Evolutionary conservation across 2,888 invertebrate genomes (phyloP).

Genomic region (Andrena bucephala): DNA sequence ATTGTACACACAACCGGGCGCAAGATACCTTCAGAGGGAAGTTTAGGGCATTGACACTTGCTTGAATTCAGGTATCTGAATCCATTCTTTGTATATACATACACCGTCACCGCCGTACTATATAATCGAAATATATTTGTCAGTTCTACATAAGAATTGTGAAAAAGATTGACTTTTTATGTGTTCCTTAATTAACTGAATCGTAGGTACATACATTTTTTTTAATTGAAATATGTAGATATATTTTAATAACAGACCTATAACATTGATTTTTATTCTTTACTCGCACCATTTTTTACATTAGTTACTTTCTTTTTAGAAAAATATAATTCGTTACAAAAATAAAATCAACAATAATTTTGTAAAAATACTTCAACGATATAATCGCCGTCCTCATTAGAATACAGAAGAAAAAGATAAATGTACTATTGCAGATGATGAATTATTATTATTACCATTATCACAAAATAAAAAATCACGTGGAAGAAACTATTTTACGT

Average conservation of each 20-base stretch:
- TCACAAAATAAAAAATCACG: not conserved
- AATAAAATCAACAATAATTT: not conserved
- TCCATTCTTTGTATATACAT: constrained; percentile 13
- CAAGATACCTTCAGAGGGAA: constrained; percentile 82
- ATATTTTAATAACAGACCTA: not conserved
- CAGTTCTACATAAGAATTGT: constrained; percentile 12
- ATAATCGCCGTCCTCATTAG: not conserved
- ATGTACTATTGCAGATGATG: not conserved
- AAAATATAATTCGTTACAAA: not conserved
- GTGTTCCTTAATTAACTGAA: not conserved
- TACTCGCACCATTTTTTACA: constrained; percentile 17
- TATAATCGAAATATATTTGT: constrained; percentile 10
- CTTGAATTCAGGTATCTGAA: constrained; percentile 25
- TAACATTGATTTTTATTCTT: constrained; percentile 13
- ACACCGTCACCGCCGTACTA: not conserved
- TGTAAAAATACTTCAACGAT: not conserved
- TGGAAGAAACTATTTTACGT: not conserved
- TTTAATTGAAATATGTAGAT: constrained; percentile 27
- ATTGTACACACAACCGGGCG: constrained; percentile 80
- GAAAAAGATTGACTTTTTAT: constrained; percentile 31
- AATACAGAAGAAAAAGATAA: not conserved
- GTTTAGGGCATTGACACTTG: constrained; percentile 58
- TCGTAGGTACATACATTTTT: not conserved
- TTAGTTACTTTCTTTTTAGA: not conserved
- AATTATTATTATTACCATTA: not conserved